phyloP scores from a whole-genome alignment of 2,888 invertebrate species.

The Koerneria pararmatus region DNA sequence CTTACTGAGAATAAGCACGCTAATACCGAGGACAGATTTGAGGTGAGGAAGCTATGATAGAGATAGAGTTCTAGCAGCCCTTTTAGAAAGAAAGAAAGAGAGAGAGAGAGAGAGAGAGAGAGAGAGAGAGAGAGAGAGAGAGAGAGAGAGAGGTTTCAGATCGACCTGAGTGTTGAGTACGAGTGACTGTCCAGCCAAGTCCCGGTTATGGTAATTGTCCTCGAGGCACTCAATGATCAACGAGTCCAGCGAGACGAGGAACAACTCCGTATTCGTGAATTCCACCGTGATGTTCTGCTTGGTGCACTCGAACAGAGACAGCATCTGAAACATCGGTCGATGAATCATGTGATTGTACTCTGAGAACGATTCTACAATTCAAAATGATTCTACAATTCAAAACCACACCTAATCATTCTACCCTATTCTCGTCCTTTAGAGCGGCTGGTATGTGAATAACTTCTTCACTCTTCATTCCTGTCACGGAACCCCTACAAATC shows the following conservation, averaged over 20 bases:
- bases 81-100: neutral
- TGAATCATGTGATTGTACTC: neutral
- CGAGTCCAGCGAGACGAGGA: constrained; percentile 54
- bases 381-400: neutral
- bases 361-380: neutral
- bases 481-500: too few relatives aligned
- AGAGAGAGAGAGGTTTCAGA: neutral
- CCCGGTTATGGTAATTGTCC: constrained; percentile 57
- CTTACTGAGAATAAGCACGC: too few relatives aligned
- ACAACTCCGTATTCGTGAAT: constrained; percentile 58
- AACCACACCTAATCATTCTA: neutral
- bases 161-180: constrained; percentile 49
- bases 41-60: too few relatives aligned
- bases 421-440: too few relatives aligned
- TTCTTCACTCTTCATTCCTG: too few relatives aligned
- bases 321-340: constrained; percentile 30
- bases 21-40: too few relatives aligned
- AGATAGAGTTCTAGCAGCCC: too few relatives aligned
- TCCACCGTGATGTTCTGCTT: constrained; percentile 54
- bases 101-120: neutral
- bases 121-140: neutral
- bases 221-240: constrained; percentile 53
- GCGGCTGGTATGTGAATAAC: too few relatives aligned
- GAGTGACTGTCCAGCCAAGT: constrained; percentile 53
- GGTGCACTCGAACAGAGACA: constrained; percentile 39